Percentiles rank a stretch among this genome's conserved stretches.
These are phyloP conservation scores for Sogatella furcifera DNA, from an alignment of 1,140 invertebrate species.

Conservation along the genomic window DNA sequence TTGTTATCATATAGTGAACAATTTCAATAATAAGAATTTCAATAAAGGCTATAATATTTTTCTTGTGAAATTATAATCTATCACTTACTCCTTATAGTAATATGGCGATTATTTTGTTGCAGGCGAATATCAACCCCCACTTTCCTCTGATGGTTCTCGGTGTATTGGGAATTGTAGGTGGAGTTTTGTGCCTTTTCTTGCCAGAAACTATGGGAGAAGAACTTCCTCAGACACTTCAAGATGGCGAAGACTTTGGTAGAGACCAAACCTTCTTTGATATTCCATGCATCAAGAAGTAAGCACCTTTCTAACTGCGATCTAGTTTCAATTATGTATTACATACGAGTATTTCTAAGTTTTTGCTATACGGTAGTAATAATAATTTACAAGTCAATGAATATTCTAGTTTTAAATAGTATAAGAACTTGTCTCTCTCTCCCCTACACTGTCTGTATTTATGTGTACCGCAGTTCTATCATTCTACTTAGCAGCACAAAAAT, in stretches of 20 bases:
- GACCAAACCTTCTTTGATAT: slow-evolving; percentile 67
- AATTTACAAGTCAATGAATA: too few species aligned
- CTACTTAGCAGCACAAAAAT: too few species aligned
- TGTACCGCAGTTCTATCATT: too few species aligned
- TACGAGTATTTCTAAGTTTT: not conserved
- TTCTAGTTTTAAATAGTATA: too few species aligned
- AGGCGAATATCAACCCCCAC: slow-evolving; percentile 52
- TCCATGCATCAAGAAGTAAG: slow-evolving; percentile 41
- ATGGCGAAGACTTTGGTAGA: slow-evolving; percentile 74
- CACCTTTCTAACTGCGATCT: not conserved
- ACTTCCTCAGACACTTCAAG: slow-evolving; percentile 67
- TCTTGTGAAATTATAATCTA: slow-evolving; percentile 7
- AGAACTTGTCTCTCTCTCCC: too few species aligned
- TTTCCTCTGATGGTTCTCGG: slow-evolving; percentile 67
- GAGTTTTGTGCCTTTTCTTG: slow-evolving; percentile 57
- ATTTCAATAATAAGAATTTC: too few species aligned
- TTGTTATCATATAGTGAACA: too few species aligned
- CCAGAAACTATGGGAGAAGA: slow-evolving; percentile 76
- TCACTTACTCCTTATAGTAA: slow-evolving; percentile 9
- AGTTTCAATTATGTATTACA: not conserved
- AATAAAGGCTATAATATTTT: not conserved
- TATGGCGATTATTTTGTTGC: slow-evolving; percentile 24
- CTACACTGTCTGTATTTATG: too few species aligned
- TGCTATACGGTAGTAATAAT: not conserved
- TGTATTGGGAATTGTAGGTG: slow-evolving; percentile 55